Evolutionary conservation across 2,113 vertebrate species (phyloP).

Genomic region (Pantherophis guttatus): DNA sequence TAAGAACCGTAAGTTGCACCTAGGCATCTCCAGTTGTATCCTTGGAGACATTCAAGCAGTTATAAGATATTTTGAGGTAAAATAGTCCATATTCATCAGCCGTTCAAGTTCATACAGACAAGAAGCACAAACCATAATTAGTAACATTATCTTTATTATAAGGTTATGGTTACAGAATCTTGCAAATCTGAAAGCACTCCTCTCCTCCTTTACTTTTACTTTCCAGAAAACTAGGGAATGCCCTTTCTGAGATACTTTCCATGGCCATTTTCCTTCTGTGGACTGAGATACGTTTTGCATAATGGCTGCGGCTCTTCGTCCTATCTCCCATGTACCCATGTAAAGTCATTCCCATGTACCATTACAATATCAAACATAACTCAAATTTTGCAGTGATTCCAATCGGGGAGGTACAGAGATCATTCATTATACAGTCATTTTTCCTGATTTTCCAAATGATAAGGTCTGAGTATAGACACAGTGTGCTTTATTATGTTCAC

Average conservation of each 20-base stretch:
- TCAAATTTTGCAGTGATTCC: background rate
- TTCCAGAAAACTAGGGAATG: background rate
- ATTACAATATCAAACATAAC: background rate
- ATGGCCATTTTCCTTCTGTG: background rate
- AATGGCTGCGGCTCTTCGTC: background rate
- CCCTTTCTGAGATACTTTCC: background rate
- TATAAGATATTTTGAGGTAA: background rate
- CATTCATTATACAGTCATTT: background rate
- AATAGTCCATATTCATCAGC: background rate
- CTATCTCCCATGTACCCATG: background rate
- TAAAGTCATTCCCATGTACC: background rate
- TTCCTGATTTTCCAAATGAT: background rate
- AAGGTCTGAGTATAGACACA: background rate
- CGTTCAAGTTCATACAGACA: background rate
- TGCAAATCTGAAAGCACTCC: background rate
- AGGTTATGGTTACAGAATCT: background rate
- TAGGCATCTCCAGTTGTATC: background rate
- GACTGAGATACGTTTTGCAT: background rate
- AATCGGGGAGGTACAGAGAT: background rate
- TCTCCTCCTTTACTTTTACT: background rate
- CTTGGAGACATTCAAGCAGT: background rate
- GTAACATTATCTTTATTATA: background rate
- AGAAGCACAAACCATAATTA: background rate
- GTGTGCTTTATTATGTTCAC: background rate
- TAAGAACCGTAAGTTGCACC: background rate